Evolutionary conservation across 2,888 invertebrate genomes (phyloP).

Genomic region (Theretra japonica): DNA sequence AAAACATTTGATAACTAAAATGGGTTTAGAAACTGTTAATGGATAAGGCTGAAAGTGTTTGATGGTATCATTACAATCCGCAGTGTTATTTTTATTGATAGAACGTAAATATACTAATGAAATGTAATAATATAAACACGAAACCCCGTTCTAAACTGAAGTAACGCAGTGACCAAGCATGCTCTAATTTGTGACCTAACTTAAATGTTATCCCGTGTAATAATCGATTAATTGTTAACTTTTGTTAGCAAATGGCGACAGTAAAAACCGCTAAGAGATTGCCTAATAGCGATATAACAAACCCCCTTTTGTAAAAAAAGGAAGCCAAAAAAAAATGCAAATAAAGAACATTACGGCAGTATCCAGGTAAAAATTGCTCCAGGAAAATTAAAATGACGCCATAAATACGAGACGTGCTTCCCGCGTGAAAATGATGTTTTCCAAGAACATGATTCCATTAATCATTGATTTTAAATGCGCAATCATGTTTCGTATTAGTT

Average conservation of each 20-base stretch:
- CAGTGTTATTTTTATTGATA: too few species aligned
- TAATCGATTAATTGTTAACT: not conserved
- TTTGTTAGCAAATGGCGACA: not conserved
- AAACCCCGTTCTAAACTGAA: too few species aligned
- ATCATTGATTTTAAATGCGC: constrained; percentile 1
- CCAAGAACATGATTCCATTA: not conserved
- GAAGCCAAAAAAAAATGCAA: constrained; percentile 32
- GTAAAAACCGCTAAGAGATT: not conserved
- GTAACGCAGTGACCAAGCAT: too few species aligned
- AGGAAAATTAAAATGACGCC: not conserved
- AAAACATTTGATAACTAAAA: too few species aligned
- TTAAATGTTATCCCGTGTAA: not conserved
- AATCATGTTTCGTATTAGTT: constrained; percentile 7
- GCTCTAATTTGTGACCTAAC: too few species aligned
- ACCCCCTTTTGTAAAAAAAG: constrained; percentile 48
- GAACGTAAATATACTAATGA: too few species aligned
- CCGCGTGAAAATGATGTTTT: not conserved
- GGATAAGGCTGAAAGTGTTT: too few species aligned
- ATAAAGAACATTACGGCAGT: constrained; percentile 5
- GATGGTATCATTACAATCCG: too few species aligned
- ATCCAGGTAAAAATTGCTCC: not conserved
- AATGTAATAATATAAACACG: too few species aligned
- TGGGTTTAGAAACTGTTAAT: too few species aligned
- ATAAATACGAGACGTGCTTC: not conserved
- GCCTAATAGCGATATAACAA: constrained; percentile 29